A percentile compares a stretch with the other conserved stretches of the same genome.
phyloP scores from a whole-genome alignment of 2,888 invertebrate genomes.

The Prosopocoilus inquinatus region DNA sequence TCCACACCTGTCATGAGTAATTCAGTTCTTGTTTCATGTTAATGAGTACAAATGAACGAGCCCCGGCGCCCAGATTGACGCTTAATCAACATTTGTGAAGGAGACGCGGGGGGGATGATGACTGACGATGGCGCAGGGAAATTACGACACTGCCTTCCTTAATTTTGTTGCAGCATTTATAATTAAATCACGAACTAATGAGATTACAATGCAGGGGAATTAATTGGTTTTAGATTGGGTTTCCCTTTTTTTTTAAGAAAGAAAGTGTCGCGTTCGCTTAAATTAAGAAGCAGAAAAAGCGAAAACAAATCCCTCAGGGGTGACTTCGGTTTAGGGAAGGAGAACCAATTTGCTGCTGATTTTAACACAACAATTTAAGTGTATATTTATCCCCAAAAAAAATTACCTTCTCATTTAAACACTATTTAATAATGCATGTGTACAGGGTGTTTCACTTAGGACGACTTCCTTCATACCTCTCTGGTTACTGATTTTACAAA shows the following conservation, averaged over 20 bases:
- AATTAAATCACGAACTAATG: background rate
- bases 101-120: background rate
- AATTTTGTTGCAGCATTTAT: background rate
- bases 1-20: background rate
- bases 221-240: background rate
- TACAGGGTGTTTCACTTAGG: no score
- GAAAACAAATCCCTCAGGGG: background rate
- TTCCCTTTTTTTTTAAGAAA: no score
- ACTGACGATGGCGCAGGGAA: background rate
- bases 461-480: no score
- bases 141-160: background rate
- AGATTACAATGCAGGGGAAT: background rate
- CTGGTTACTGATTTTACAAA: no score
- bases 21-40: background rate
- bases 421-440: no score
- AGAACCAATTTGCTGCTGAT: no score
- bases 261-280: background rate
- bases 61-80: background rate
- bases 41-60: slow-evolving; percentile 1
- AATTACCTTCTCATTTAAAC: no score
- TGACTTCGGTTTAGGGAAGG: no score
- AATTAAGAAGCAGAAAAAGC: background rate
- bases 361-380: no score
- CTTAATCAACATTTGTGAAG: background rate
- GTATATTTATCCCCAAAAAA: no score